phyloP scores from a whole-genome alignment of 2,888 invertebrate genomes.

The Eupithecia vulgata region DNA sequence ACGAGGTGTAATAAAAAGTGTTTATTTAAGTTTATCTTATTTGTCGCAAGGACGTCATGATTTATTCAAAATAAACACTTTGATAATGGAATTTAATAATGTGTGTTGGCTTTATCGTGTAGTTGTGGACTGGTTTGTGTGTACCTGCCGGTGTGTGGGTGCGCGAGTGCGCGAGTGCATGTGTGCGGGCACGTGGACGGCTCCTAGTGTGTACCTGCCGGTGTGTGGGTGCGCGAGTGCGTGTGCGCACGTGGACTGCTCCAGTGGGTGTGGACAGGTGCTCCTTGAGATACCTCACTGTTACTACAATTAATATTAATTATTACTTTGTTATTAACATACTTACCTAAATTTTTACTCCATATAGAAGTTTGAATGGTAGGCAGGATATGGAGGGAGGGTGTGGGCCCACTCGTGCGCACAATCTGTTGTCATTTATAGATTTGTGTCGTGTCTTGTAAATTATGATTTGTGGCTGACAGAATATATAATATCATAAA shows the following conservation, averaged over 20 bases:
- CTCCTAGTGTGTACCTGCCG: too few relatives aligned
- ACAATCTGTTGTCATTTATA: not conserved
- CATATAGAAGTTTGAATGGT: not conserved
- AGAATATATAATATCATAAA: not conserved
- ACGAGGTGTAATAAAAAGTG: conserved; percentile 49
- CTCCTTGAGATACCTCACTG: conserved; percentile 46
- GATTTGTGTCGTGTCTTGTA: not conserved
- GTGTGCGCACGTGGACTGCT: conserved; percentile 29
- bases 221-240: too few relatives aligned
- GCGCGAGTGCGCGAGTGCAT: conserved; percentile 12
- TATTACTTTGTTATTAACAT: not conserved
- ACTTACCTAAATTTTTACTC: not conserved
- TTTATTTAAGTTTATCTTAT: conserved; percentile 44
- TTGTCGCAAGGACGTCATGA: conserved; percentile 51
- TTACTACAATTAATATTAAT: conserved; percentile 8
- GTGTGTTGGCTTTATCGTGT: conserved; percentile 29
- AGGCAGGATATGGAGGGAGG: not conserved
- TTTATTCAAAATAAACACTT: conserved; percentile 51
- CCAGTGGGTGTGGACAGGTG: conserved; percentile 60
- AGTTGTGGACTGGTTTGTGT: conserved; percentile 19
- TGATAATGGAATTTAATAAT: conserved; percentile 47
- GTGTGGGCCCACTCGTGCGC: not conserved
- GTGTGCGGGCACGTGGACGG: conserved; percentile 15
- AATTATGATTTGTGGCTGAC: not conserved
- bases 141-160: conserved; percentile 19